A percentile compares a stretch with the other conserved stretches of the same genome.
These are phyloP conservation scores for Agraylea sexmaculata DNA, from an alignment of 1,140 invertebrate genomes.

Conservation along the genomic window DNA sequence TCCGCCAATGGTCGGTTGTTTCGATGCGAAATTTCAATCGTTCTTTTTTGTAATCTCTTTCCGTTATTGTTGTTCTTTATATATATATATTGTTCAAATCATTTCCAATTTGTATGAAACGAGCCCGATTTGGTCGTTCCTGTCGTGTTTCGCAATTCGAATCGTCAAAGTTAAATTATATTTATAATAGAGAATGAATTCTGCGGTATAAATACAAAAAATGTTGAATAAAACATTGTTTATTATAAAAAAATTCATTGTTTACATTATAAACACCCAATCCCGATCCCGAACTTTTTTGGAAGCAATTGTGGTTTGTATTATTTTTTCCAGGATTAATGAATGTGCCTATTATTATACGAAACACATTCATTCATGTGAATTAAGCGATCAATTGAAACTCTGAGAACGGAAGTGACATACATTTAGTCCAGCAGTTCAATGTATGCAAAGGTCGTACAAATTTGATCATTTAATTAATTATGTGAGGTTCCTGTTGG, in stretches of 20 bases:
- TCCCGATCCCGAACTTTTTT: no score
- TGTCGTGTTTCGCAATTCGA: slow-evolving; percentile 20
- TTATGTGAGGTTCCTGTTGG: no score
- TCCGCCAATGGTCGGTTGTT: background rate
- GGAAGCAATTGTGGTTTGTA: background rate
- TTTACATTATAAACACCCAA: no score
- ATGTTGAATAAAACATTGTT: slow-evolving; percentile 22
- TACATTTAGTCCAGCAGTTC: slow-evolving; percentile 4
- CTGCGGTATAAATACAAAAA: slow-evolving; percentile 20
- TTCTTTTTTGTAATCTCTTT: background rate
- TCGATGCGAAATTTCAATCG: background rate
- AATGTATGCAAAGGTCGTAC: no score
- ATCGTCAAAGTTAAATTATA: no score
- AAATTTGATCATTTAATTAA: no score
- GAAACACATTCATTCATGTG: slow-evolving; percentile 4
- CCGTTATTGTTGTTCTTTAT: slow-evolving; percentile 3
- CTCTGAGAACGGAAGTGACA: background rate
- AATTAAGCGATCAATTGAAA: background rate
- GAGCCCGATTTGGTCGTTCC: slow-evolving; percentile 6
- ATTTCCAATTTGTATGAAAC: background rate
- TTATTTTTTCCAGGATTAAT: background rate
- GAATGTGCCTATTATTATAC: slow-evolving; percentile 1
- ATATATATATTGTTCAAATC: background rate
- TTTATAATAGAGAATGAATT: slow-evolving; percentile 17
- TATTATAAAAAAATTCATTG: slow-evolving; percentile 14